Evolutionary conservation across 2,113 vertebrate species (phyloP), one percentile per base, ranked within the genome.

Genomic region (Gymnocephalus cernua): DNA sequence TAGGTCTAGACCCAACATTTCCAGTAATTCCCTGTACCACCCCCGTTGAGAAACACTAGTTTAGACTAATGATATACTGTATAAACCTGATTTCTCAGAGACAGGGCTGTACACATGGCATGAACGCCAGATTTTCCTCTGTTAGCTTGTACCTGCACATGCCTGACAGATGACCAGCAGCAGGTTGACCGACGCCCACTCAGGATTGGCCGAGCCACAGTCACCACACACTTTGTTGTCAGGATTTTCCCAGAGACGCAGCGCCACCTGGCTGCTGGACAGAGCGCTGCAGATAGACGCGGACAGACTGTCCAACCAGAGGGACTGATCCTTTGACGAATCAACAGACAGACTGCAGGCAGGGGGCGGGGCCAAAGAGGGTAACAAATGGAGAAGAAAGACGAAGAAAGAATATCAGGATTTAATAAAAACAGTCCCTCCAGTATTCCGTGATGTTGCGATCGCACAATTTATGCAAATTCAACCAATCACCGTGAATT

Each of bases 151-250:
- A 93, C 95, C 94, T 69, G 95, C 95, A n/a, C 95, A 96, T 53
- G 74, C 83, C 3, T 95, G 91, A 69, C 95, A 96, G 85, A 96
- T 86, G 70, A 96, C 94, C 74, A 95, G 74, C 74, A 96, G 80
- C 68, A 96, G 89, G 86, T 96, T 96, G 76, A 95, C 85, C 0
- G 95, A 96, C 0, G 95, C 95, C 95, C 95, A 96, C 74, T 95
- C 95, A 0, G 95, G 95, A 81, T 87, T 91, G 44, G 93, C 84
- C 0, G 77, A n/a, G 0, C 92, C 75, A 4, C 95, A 96, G 81
- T 96, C 95, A 0, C 86, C 94, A 0, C 95, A 96, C 35, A 94
- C 85, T 44, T 95, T 95, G 83, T 95, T 96, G 77, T 82, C 76
- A 0, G 94, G 93, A 75, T 90, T 95, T 19, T 91, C 90, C 94